phyloP scores from a whole-genome alignment of 2,113 vertebrate species.

The Camarhynchus parvulus region DNA sequence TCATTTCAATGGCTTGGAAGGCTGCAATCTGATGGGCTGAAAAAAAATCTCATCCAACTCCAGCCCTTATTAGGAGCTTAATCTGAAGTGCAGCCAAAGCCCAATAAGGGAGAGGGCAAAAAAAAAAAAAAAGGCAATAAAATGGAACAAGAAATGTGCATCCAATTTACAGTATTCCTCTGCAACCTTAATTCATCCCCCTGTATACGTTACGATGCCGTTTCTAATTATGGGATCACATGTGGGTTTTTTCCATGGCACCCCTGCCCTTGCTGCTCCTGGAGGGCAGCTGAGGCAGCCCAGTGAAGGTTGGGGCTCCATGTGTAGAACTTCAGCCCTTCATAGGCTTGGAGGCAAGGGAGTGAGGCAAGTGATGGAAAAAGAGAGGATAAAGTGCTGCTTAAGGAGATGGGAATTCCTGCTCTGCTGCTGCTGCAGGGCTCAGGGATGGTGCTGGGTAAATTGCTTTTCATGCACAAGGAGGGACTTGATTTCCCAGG shows the following conservation, averaged over 20 bases:
- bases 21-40: constrained; percentile 56
- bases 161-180: constrained; percentile 57
- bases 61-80: constrained; percentile 65
- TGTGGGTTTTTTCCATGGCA: not conserved
- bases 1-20: constrained; percentile 51
- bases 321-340: not conserved
- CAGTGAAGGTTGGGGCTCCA: not conserved
- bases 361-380: not conserved
- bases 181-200: constrained; percentile 42
- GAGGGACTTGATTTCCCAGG: constrained; percentile 3
- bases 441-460: not conserved
- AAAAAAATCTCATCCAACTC: constrained; percentile 44
- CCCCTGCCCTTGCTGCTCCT: not conserved
- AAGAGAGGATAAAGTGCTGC: not conserved
- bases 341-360: rapidly evolving
- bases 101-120: not conserved
- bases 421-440: constrained; percentile 4
- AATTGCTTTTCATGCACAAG: not conserved
- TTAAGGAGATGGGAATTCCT: not conserved
- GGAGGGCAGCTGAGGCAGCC: not conserved
- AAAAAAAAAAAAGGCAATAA: not conserved
- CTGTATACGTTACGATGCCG: rapidly evolving
- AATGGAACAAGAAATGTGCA: constrained; percentile 62
- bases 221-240: not conserved
- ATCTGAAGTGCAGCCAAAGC: constrained; percentile 39